These are phyloP conservation scores for Diplosoma virens DNA, from an alignment of 23 tunicate species.

Conservation along the genomic window DNA sequence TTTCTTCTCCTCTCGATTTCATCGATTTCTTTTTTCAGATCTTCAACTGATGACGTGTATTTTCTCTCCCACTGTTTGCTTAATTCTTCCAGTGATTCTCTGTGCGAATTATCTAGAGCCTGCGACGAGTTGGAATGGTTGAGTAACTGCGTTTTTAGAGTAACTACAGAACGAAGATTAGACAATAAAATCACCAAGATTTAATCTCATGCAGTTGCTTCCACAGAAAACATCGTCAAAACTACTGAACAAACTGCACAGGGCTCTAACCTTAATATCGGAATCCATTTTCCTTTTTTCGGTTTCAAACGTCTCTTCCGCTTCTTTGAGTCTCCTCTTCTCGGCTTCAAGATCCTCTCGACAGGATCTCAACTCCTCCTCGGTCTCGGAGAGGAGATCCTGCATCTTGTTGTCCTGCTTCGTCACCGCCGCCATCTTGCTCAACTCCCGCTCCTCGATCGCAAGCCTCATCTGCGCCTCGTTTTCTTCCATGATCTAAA, in stretches of 20 bases:
- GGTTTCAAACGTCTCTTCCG: background rate
- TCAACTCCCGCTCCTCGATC: slow-evolving; percentile 85
- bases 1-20: slow-evolving; percentile 13
- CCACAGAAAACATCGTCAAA: background rate
- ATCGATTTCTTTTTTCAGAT: slow-evolving; percentile 19
- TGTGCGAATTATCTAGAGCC: slow-evolving; percentile 29
- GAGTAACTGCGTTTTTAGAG: too few species aligned
- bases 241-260: background rate
- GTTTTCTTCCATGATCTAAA: slow-evolving; percentile 47
- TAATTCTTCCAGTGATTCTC: background rate
- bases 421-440: slow-evolving; percentile 90
- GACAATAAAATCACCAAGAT: too few species aligned
- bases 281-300: background rate
- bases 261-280: slow-evolving; percentile 8
- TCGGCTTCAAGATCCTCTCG: slow-evolving; percentile 15
- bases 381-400: slow-evolving; percentile 40
- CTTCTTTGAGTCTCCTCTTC: slow-evolving; percentile 10
- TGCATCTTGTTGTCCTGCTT: slow-evolving; percentile 86
- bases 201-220: background rate
- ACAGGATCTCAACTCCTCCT: slow-evolving; percentile 39
- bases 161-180: too few species aligned
- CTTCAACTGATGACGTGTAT: background rate
- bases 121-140: too few species aligned
- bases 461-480: slow-evolving; percentile 84
- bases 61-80: slow-evolving; percentile 35